These are phyloP conservation scores for Anthoscopus minutus DNA, from an alignment of 2,113 vertebrate species.

Conservation along the genomic window DNA sequence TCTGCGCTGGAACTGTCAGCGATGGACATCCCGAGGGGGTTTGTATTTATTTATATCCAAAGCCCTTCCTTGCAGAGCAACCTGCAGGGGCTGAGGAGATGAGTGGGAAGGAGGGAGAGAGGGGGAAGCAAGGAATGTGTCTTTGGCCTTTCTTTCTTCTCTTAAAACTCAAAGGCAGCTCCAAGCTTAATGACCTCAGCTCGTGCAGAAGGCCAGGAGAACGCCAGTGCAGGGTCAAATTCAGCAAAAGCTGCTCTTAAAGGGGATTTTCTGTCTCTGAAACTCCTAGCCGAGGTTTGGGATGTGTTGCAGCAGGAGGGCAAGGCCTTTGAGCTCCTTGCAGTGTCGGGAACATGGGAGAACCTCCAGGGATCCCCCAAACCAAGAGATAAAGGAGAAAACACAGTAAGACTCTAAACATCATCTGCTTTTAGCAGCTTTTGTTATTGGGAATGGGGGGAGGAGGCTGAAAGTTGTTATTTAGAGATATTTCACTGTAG, in stretches of 20 bases:
- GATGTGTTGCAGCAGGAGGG: neutral
- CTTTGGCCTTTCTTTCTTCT: conserved; percentile 2
- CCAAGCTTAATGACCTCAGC: neutral
- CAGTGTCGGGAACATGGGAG: neutral
- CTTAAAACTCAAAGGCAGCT: neutral
- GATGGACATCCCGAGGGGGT: neutral
- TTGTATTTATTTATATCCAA: conserved; percentile 22
- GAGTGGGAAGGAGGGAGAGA: neutral
- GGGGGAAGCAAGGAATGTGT: neutral
- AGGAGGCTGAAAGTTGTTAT: neutral
- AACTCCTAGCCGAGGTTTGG: neutral
- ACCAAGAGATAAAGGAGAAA: neutral
- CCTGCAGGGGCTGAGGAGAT: neutral
- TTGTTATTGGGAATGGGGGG: neutral
- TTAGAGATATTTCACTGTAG: neutral
- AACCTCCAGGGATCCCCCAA: neutral
- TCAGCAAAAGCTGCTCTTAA: neutral
- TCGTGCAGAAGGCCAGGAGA: neutral
- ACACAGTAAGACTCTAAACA: neutral
- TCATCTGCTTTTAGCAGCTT: neutral
- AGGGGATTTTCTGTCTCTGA: neutral
- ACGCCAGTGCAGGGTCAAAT: accelerated
- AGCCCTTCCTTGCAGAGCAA: neutral
- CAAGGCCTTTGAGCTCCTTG: neutral
- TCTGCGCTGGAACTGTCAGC: neutral